These are phyloP conservation scores for Sarcophaga bullata DNA, from an alignment of 1,140 invertebrate species.

Conservation along the genomic window DNA sequence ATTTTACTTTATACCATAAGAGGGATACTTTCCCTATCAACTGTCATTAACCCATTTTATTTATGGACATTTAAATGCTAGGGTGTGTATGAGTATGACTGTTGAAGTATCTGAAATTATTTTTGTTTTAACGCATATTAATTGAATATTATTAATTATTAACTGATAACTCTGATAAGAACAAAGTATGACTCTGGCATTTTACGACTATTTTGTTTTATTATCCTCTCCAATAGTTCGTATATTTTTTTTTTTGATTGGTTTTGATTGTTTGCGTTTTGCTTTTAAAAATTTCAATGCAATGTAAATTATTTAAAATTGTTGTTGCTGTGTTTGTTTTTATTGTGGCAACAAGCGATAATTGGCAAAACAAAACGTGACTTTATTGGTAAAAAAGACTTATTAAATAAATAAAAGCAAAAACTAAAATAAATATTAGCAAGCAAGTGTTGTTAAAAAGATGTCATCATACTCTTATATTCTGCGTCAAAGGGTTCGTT, in stretches of 20 bases:
- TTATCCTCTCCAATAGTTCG: neutral
- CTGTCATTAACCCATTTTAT: no score
- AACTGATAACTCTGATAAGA: conserved; percentile 16
- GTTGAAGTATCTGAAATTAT: neutral
- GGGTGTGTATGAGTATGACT: no score
- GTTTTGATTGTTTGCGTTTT: neutral
- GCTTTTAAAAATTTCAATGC: neutral
- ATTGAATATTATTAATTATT: conserved; percentile 27
- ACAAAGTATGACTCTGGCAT: neutral
- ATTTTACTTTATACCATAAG: no score
- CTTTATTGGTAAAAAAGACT: conserved; percentile 8
- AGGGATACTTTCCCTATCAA: no score
- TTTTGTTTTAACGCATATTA: conserved; percentile 3
- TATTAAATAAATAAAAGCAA: neutral
- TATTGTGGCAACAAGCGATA: neutral
- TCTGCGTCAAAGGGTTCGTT: neutral
- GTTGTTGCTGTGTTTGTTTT: neutral
- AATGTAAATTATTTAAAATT: neutral
- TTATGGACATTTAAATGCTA: no score
- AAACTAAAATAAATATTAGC: conserved; percentile 16
- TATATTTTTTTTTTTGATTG: neutral
- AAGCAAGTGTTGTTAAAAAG: neutral
- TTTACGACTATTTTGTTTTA: neutral
- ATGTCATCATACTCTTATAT: conserved; percentile 10
- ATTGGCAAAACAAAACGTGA: neutral